Evolutionary conservation across 2,113 vertebrate species (phyloP).

Genomic region (Empidonax alnorum): DNA sequence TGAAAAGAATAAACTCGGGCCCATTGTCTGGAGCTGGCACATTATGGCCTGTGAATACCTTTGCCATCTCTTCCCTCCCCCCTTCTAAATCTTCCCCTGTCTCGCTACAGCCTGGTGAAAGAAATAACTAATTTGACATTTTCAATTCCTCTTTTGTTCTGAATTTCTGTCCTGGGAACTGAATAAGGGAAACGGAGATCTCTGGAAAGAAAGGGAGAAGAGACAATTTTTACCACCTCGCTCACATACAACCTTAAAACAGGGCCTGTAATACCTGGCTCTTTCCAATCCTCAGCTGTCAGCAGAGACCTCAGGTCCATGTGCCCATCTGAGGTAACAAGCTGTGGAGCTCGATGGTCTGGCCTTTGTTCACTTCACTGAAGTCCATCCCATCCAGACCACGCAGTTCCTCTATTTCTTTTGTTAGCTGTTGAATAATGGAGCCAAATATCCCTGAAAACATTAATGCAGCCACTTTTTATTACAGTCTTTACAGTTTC

Average conservation of each 20-base stretch:
- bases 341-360: not conserved
- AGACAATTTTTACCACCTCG: not conserved
- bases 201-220: not conserved
- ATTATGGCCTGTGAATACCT: not conserved
- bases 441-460: not conserved
- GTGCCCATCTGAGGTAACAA: not conserved
- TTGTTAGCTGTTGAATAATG: not conserved
- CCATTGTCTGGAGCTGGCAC: not conserved
- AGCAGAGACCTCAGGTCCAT: not conserved
- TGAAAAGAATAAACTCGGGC: not conserved
- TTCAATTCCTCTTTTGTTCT: not conserved
- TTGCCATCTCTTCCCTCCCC: not conserved
- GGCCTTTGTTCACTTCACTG: not conserved
- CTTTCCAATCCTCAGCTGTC: not conserved
- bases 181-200: not conserved
- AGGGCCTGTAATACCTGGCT: not conserved
- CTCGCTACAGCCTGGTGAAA: not conserved
- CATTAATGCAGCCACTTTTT: not conserved
- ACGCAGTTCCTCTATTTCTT: not conserved
- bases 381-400: not conserved
- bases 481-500: not conserved
- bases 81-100: not conserved
- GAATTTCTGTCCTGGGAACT: not conserved
- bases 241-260: not conserved
- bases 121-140: not conserved